Conservation (phyloP, 2,113 vertebrate genomes). For the Albula glossodonta region DNA sequence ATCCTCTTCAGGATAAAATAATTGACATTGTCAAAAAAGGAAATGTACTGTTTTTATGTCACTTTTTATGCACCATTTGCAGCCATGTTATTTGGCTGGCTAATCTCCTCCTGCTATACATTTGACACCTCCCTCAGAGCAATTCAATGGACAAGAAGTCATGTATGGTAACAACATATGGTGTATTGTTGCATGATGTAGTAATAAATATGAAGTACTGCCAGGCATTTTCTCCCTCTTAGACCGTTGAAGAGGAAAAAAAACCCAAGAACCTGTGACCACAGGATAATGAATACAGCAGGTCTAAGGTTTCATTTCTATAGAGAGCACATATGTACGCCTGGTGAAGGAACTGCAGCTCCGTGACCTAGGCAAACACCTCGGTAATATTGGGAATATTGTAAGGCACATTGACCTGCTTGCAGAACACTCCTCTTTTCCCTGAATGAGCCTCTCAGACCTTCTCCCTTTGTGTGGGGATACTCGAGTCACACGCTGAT, state of each 20-base stretch:
- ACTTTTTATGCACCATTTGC: conserved; percentile 2
- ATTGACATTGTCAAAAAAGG: conserved; percentile 9
- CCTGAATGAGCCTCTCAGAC: not conserved
- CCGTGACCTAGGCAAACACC: not conserved
- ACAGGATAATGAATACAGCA: not conserved
- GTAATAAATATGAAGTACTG: conserved; percentile 17
- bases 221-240: conserved; percentile 16
- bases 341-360: not conserved
- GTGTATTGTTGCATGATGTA: not conserved
- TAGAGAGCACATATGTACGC: conserved; percentile 7
- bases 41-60: conserved; percentile 3
- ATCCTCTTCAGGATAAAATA: not conserved
- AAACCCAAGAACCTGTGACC: not conserved
- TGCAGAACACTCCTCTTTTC: not conserved
- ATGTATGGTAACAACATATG: not conserved
- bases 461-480: not conserved
- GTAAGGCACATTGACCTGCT: not conserved
- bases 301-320: conserved; percentile 6
- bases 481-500: not conserved
- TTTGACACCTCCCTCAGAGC: conserved; percentile 23
- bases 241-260: conserved; percentile 3
- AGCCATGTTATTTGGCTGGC: conserved; percentile 11
- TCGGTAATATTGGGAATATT: not conserved
- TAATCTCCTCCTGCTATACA: conserved; percentile 11
- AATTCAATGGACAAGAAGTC: conserved; percentile 7